Conservation (phyloP, 2,113 vertebrate genomes). For the Coptodon rendalli region DNA sequence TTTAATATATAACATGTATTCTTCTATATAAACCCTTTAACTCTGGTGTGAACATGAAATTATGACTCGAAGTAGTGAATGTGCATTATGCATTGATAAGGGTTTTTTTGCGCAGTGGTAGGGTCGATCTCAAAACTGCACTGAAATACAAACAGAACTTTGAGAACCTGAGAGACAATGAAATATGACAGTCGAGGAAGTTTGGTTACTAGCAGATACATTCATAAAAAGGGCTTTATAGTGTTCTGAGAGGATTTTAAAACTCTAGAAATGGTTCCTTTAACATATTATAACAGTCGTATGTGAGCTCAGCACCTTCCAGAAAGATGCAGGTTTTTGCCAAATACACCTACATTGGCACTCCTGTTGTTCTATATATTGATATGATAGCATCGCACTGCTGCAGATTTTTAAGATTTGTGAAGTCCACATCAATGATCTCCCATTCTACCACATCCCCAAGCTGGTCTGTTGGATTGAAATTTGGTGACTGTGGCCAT, state of each 20-base stretch:
- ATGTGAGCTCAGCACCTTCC: neutral
- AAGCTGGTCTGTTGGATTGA: neutral
- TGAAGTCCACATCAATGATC: neutral
- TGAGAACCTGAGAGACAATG: neutral
- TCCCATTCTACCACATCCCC: neutral
- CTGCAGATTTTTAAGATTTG: neutral
- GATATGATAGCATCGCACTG: fast-evolving
- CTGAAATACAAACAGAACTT: neutral
- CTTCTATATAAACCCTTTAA: neutral
- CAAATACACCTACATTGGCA: neutral
- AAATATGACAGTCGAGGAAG: neutral
- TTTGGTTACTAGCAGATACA: neutral
- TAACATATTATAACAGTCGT: neutral
- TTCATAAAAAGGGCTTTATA: neutral
- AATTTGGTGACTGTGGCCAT: neutral
- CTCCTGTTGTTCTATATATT: neutral
- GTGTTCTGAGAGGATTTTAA: neutral
- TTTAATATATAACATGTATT: neutral
- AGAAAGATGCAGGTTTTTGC: neutral
- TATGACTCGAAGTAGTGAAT: neutral
- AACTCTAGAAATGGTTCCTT: neutral
- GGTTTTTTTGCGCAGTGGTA: neutral
- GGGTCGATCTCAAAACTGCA: neutral
- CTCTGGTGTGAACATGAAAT: neutral
- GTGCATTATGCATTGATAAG: too few species aligned